Conservation (phyloP, 2,888 invertebrate species). For the Nemurella pictetii region DNA sequence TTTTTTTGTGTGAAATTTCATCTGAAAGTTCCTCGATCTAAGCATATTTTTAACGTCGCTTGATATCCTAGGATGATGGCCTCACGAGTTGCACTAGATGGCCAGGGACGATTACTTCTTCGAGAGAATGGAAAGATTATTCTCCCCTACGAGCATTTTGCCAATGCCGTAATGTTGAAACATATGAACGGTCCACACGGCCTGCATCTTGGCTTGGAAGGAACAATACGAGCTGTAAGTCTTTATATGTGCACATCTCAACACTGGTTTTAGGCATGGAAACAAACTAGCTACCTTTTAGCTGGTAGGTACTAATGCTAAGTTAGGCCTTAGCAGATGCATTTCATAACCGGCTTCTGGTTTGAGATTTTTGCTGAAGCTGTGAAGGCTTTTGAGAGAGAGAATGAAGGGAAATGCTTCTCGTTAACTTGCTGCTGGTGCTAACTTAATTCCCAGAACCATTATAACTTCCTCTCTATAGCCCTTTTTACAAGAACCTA, state of each 20-base stretch:
- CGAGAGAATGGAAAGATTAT: slow-evolving; percentile 88
- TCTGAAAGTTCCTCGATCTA: background rate
- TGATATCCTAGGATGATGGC: slow-evolving; percentile 74
- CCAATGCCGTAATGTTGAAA: slow-evolving; percentile 87
- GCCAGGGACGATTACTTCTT: slow-evolving; percentile 79
- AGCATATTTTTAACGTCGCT: background rate
- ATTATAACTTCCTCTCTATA: no score
- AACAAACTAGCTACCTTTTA: no score
- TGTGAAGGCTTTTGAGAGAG: no score
- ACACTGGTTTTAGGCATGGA: background rate
- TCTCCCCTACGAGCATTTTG: slow-evolving; percentile 86
- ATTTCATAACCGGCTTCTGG: no score
- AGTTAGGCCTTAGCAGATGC: no score
- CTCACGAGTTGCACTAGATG: slow-evolving; percentile 79
- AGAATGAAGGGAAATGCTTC: no score
- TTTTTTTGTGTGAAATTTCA: background rate
- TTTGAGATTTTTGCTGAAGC: no score
- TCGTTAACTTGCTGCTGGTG: no score
- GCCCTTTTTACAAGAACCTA: background rate
- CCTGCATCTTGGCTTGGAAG: slow-evolving; percentile 79
- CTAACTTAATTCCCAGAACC: no score
- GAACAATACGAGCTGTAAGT: slow-evolving; percentile 79
- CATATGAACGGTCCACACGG: slow-evolving; percentile 90
- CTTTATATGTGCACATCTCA: background rate
- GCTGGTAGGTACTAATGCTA: no score